phyloP scores from a whole-genome alignment of 2,888 invertebrate genomes.

The Drosophila paranaensis region DNA sequence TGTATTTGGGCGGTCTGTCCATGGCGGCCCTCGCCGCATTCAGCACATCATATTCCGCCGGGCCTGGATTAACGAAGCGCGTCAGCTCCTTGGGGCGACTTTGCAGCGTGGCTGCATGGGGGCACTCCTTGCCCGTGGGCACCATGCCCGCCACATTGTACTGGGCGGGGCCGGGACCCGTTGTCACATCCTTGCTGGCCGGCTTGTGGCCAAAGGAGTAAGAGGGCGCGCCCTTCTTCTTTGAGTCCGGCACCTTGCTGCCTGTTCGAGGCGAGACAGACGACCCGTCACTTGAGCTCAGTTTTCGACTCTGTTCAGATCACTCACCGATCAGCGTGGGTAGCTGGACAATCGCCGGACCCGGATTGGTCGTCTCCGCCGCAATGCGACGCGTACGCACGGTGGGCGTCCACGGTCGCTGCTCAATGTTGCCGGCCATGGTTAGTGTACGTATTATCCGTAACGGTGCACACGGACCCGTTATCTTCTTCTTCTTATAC shows the following conservation, averaged over 20 bases:
- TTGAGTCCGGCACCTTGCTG: slow-evolving; percentile 91
- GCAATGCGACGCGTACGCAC: slow-evolving; percentile 94
- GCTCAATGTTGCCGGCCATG: slow-evolving; percentile 89
- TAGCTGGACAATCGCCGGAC: slow-evolving; percentile 93
- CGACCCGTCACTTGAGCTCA: neutral
- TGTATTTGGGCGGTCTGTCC: slow-evolving; percentile 88
- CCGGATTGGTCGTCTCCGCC: slow-evolving; percentile 93
- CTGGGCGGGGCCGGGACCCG: slow-evolving; percentile 95
- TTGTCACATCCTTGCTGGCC: slow-evolving; percentile 86
- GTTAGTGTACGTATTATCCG: slow-evolving; percentile 59
- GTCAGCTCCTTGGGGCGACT: slow-evolving; percentile 87
- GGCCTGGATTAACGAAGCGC: slow-evolving; percentile 90
- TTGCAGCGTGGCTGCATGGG: slow-evolving; percentile 92
- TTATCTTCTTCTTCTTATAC: slow-evolving; percentile 18
- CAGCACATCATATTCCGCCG: slow-evolving; percentile 94
- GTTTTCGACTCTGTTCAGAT: too few species aligned
- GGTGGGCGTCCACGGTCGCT: slow-evolving; percentile 96
- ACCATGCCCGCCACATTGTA: slow-evolving; percentile 95
- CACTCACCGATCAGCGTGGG: slow-evolving; percentile 91
- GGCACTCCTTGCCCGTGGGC: slow-evolving; percentile 91
- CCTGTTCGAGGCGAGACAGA: slow-evolving; percentile 85
- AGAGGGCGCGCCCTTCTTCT: slow-evolving; percentile 91
- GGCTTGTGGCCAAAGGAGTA: slow-evolving; percentile 91
- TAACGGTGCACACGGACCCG: slow-evolving; percentile 56
- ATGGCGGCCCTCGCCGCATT: slow-evolving; percentile 87